phyloP scores from a whole-genome alignment of 2,888 invertebrate genomes.

The Drosophila infuscata region DNA sequence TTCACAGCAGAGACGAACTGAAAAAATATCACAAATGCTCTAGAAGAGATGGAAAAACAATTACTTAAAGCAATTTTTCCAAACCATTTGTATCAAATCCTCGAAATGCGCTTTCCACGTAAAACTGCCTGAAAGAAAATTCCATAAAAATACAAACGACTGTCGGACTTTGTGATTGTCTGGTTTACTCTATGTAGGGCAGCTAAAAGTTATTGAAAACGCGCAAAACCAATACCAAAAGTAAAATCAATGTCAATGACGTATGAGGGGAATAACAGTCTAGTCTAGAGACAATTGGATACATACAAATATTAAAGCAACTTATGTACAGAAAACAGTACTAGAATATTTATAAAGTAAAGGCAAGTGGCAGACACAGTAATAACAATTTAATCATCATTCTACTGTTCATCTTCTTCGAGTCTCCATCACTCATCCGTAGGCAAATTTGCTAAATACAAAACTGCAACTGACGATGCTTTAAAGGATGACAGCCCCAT shows the following conservation, averaged over 20 bases:
- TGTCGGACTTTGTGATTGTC: constrained; percentile 47
- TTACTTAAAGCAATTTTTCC: constrained; percentile 79
- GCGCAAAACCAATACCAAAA: constrained; percentile 60
- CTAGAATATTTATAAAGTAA: background rate
- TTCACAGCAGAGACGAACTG: constrained; percentile 6
- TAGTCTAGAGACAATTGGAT: constrained; percentile 30
- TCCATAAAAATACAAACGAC: constrained; percentile 52
- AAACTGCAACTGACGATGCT: constrained; percentile 10
- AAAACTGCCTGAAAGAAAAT: constrained; percentile 58
- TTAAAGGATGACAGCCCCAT: background rate
- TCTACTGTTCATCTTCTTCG: background rate
- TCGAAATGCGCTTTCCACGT: constrained; percentile 78
- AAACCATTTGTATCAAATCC: constrained; percentile 80
- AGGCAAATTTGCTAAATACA: constrained; percentile 3
- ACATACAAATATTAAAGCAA: constrained; percentile 12
- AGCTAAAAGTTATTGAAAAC: constrained; percentile 60
- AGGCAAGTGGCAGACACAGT: background rate
- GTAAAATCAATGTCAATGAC: constrained; percentile 76
- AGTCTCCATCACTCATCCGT: constrained; percentile 1
- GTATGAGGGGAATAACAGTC: constrained; percentile 58
- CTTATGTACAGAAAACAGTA: background rate
- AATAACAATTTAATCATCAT: background rate
- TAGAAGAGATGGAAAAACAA: constrained; percentile 67
- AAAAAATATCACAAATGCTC: constrained; percentile 44
- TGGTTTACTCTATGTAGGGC: constrained; percentile 39